These are phyloP conservation scores for Bradypodion ventrale DNA, from an alignment of 2,797 vertebrate genomes.

Conservation along the genomic window DNA sequence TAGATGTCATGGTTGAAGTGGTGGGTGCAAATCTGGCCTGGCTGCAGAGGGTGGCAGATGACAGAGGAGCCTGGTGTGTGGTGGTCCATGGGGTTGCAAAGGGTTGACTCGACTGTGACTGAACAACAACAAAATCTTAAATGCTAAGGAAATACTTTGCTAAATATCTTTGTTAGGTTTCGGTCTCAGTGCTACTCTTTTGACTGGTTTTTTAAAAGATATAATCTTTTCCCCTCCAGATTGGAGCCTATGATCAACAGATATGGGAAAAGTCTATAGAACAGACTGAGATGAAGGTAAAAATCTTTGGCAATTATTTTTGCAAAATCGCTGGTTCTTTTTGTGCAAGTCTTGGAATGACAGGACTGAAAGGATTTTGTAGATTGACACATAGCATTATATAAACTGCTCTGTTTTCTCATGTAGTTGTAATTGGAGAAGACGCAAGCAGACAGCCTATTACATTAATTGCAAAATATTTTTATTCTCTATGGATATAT, in stretches of 20 bases:
- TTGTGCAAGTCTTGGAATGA: background rate
- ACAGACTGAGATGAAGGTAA: slow-evolving; percentile 88
- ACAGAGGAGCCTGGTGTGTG: too few relatives aligned
- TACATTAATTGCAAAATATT: slow-evolving; percentile 24
- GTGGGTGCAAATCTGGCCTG: too few relatives aligned
- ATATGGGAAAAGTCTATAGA: slow-evolving; percentile 94
- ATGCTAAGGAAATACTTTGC: too few relatives aligned
- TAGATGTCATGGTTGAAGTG: too few relatives aligned
- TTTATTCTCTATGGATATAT: slow-evolving; percentile 35
- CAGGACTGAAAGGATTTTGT: background rate
- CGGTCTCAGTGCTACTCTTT: too few relatives aligned
- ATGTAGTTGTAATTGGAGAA: slow-evolving; percentile 6
- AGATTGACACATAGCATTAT: background rate
- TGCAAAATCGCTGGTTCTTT: background rate
- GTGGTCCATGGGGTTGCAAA: too few relatives aligned
- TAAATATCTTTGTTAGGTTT: background rate
- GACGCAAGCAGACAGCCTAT: slow-evolving; percentile 15
- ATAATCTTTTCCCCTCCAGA: slow-evolving; percentile 75
- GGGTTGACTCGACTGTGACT: too few relatives aligned
- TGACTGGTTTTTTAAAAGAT: background rate
- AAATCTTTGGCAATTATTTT: background rate
- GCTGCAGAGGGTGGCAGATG: too few relatives aligned
- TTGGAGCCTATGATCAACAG: slow-evolving; percentile 94
- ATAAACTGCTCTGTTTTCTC: background rate
- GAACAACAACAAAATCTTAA: too few relatives aligned